phyloP scores from a whole-genome alignment of 37 sponge, comb jelly and placozoan genomes.

The Ianthella basta region DNA sequence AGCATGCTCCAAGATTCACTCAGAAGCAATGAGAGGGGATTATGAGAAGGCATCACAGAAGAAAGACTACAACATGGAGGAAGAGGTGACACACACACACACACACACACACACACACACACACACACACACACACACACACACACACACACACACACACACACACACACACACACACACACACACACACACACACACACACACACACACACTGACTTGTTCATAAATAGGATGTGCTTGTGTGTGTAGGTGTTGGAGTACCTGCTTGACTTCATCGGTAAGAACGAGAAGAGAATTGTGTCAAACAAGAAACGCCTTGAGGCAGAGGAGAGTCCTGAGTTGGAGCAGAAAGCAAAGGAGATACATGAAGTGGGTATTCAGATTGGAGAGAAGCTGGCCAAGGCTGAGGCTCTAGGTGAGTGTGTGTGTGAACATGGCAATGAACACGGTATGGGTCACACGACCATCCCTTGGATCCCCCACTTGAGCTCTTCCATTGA shows the following conservation, averaged over 20 bases:
- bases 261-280: conserved; percentile 72
- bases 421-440: not conserved
- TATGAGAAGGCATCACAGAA: conserved; percentile 84
- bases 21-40: conserved; percentile 81
- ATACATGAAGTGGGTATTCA: conserved; percentile 89
- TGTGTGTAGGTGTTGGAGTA: conserved; percentile 40
- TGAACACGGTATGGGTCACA: too few relatives aligned
- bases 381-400: conserved; percentile 96
- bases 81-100: conserved; percentile 73
- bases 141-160: not conserved
- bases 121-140: not conserved
- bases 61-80: conserved; percentile 92
- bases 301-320: conserved; percentile 84
- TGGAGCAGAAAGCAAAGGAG: conserved; percentile 82
- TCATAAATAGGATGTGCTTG: not conserved
- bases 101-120: conserved; percentile 12
- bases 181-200: not conserved
- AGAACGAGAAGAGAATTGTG: conserved; percentile 92
- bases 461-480: too few relatives aligned
- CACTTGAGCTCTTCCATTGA: too few relatives aligned
- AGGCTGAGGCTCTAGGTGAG: conserved; percentile 92
- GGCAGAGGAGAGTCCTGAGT: conserved; percentile 80
- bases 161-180: conserved; percentile 7
- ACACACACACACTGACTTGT: not conserved
- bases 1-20: conserved; percentile 91